A percentile compares a stretch with the other conserved stretches of the same genome.
These are phyloP conservation scores for Ciconia maguari DNA, from an alignment of 2,113 vertebrate genomes.

Conservation along the genomic window DNA sequence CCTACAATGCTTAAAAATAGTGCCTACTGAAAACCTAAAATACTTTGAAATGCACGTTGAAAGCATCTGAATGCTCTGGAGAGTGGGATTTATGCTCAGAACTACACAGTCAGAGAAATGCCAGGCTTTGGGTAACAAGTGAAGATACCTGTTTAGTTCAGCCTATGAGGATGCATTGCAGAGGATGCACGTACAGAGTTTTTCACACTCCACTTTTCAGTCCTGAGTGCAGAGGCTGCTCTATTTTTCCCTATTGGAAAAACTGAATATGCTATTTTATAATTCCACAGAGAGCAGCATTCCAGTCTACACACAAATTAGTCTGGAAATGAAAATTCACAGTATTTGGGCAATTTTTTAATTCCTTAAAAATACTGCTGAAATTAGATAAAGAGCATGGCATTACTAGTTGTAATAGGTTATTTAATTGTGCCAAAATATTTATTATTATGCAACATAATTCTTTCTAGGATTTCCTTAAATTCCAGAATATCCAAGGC, in stretches of 20 bases:
- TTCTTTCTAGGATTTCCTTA: not conserved
- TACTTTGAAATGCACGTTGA: not conserved
- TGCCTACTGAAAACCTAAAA: not conserved
- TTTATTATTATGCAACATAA: not conserved
- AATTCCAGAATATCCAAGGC: not conserved
- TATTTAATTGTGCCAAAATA: not conserved
- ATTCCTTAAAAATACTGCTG: not conserved
- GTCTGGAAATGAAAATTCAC: not conserved
- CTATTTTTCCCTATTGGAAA: not conserved
- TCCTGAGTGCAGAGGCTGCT: not conserved
- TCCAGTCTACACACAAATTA: not conserved
- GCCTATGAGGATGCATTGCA: rapidly evolving
- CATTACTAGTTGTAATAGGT: not conserved
- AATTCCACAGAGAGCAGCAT: not conserved
- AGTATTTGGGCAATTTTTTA: not conserved
- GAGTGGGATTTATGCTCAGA: not conserved
- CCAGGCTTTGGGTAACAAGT: not conserved
- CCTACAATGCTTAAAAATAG: not conserved
- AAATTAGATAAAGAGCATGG: not conserved
- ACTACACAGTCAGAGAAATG: not conserved
- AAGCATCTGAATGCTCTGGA: not conserved
- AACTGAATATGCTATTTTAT: not conserved
- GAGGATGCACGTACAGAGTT: rapidly evolving
- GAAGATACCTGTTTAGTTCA: not conserved
- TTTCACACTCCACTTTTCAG: not conserved